These are phyloP conservation scores for Cyprinella venusta DNA, from an alignment of 2,797 vertebrate genomes.

Conservation along the genomic window DNA sequence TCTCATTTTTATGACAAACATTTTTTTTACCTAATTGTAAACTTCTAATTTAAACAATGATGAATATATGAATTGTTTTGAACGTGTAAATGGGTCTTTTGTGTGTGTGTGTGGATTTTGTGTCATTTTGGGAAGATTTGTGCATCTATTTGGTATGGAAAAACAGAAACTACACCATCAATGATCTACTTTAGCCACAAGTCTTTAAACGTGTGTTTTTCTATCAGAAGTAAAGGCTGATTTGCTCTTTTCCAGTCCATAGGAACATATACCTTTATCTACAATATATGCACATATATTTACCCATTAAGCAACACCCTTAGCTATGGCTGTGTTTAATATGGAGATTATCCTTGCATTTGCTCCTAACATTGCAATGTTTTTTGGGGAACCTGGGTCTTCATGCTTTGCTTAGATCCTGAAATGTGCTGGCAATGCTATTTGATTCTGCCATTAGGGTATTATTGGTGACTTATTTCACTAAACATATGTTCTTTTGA, in stretches of 20 bases:
- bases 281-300: not conserved
- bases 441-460: not conserved
- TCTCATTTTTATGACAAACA: not conserved
- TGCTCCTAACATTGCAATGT: not conserved
- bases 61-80: not conserved
- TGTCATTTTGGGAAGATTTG: not conserved
- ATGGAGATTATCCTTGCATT: not conserved
- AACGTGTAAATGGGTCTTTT: not conserved
- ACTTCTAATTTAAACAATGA: not conserved
- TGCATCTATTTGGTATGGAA: not conserved
- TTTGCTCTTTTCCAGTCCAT: not conserved
- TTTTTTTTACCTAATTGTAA: not conserved
- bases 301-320: not conserved
- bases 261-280: not conserved
- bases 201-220: not conserved
- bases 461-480: not conserved
- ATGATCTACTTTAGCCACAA: not conserved
- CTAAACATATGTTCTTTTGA: not conserved
- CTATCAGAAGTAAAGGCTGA: not conserved
- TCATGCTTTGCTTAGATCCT: conserved; percentile 1
- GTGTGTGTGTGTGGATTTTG: not conserved
- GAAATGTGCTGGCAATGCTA: not conserved
- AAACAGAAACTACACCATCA: not conserved
- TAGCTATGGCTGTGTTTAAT: not conserved
- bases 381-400: not conserved